phyloP scores from a whole-genome alignment of 1,140 invertebrate species.

The Ridgeia piscesae region DNA sequence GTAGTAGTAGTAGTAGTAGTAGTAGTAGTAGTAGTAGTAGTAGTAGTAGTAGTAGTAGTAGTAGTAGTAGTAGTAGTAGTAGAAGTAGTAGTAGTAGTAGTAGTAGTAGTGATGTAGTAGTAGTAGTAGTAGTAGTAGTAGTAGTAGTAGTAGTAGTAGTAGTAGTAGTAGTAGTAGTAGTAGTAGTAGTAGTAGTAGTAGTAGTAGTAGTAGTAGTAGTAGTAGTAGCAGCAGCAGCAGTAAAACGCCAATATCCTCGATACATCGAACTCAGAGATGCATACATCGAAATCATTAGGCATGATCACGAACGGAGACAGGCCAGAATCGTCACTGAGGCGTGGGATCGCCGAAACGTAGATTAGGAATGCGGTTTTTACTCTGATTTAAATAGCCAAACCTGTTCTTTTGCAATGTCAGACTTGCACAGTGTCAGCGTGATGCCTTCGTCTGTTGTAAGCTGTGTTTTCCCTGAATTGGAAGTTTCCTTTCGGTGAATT shows the following conservation, averaged over 20 bases:
- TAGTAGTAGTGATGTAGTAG: too few species aligned
- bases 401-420: background rate
- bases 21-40: constrained; percentile 13
- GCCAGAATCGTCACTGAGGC: too few species aligned
- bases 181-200: too few species aligned
- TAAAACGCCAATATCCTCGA: too few species aligned
- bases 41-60: constrained; percentile 13
- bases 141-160: constrained; percentile 13
- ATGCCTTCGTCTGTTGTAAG: background rate
- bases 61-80: constrained; percentile 13
- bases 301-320: too few species aligned
- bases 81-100: constrained; percentile 11
- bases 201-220: too few species aligned
- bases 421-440: background rate
- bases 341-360: too few species aligned
- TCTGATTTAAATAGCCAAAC: background rate
- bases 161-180: constrained; percentile 13
- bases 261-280: too few species aligned
- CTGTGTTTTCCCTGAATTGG: background rate
- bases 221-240: too few species aligned
- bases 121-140: too few species aligned
- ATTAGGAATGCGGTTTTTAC: too few species aligned
- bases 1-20: constrained; percentile 13
- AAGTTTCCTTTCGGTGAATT: background rate
- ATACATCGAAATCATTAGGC: too few species aligned